A percentile compares a stretch with the other conserved stretches of the same genome.
These are phyloP conservation scores for Bagarius yarrelli DNA, from an alignment of 2,113 vertebrate species.

Conservation along the genomic window DNA sequence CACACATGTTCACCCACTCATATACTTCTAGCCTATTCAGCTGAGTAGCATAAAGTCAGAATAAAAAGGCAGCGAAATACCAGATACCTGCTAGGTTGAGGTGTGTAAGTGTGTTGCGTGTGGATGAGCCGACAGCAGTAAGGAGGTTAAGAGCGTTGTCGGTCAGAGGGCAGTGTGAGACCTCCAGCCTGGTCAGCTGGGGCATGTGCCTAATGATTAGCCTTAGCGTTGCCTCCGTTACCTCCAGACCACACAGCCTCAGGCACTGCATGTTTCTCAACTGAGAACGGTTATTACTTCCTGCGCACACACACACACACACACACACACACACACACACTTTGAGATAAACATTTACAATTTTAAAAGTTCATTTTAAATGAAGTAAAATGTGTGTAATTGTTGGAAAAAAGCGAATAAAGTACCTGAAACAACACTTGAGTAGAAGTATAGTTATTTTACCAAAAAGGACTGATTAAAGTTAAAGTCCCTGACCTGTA, in stretches of 20 bases:
- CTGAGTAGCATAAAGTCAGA: too few relatives aligned
- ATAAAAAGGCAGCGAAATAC: too few relatives aligned
- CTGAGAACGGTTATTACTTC: constrained; percentile 95
- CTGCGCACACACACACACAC: constrained; percentile 60
- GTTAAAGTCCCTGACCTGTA: too few relatives aligned
- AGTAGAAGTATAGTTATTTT: too few relatives aligned
- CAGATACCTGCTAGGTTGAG: constrained; percentile 89
- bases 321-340: neutral
- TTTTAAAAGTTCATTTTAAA: neutral
- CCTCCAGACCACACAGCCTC: constrained; percentile 91
- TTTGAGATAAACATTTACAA: neutral
- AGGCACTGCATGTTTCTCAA: constrained; percentile 91
- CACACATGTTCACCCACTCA: neutral
- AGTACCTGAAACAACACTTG: too few relatives aligned
- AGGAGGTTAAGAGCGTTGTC: constrained; percentile 95
- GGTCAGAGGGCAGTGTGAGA: constrained; percentile 92
- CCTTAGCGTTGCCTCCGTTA: constrained; percentile 89
- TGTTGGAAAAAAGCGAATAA: too few relatives aligned
- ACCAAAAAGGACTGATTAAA: neutral
- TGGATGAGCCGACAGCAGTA: constrained; percentile 94
- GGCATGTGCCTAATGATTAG: constrained; percentile 97
- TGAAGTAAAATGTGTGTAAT: too few relatives aligned
- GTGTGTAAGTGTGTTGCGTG: constrained; percentile 90
- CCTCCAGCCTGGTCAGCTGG: constrained; percentile 90
- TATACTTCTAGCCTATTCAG: neutral